phyloP scores from a whole-genome alignment of 2,888 invertebrate species.

The Cataglyphis livida region DNA sequence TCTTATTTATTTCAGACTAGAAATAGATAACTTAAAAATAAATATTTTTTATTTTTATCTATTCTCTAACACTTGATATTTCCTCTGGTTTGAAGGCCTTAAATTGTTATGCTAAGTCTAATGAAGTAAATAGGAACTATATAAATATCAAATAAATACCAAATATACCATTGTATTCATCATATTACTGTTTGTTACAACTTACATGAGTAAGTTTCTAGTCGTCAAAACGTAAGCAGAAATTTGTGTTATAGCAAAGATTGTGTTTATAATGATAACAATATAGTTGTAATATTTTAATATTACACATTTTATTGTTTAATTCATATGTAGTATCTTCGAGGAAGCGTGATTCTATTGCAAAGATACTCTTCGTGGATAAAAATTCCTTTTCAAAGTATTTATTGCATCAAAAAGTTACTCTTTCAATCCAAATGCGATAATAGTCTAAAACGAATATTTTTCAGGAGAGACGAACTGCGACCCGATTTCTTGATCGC shows the following conservation, averaged over 20 bases:
- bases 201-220: conserved; percentile 26
- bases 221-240: conserved; percentile 36
- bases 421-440: not conserved
- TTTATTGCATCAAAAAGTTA: not conserved
- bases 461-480: not conserved
- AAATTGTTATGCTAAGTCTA: not conserved
- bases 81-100: not conserved
- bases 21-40: not conserved
- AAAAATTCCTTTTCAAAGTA: not conserved
- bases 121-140: conserved; percentile 25
- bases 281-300: conserved; percentile 53
- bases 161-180: conserved; percentile 8
- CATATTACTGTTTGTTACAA: not conserved
- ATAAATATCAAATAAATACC: not conserved
- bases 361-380: not conserved
- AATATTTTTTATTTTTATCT: not conserved
- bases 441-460: not conserved
- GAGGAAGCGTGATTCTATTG: not conserved
- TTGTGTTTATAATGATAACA: conserved; percentile 46
- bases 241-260: conserved; percentile 39
- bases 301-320: conserved; percentile 13
- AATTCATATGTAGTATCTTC: not conserved
- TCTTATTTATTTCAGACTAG: conserved; percentile 27
- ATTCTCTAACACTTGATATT: not conserved
- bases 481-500: conserved; percentile 12